A percentile compares a stretch with the other conserved stretches of the same genome.
Evolutionary conservation across 2,113 vertebrate species (phyloP).

Genomic region (Oostethus manadensis): DNA sequence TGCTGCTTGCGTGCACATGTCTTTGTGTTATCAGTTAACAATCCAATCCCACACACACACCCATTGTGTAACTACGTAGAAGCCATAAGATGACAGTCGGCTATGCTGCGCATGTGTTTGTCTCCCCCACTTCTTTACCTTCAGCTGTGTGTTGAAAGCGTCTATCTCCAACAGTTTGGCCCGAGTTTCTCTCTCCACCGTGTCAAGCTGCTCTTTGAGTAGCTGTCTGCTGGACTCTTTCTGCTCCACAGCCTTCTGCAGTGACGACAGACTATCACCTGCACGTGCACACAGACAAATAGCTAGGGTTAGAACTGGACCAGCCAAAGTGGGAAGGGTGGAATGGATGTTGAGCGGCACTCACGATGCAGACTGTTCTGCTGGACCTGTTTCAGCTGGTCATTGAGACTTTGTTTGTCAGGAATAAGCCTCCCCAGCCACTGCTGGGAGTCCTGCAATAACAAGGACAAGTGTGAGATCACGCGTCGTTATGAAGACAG

Average conservation of each 20-base stretch:
- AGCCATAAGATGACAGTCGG: too few relatives aligned
- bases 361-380: conserved; percentile 95
- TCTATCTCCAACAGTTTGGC: conserved; percentile 96
- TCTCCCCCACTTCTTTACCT: conserved; percentile 71
- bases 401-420: conserved; percentile 93
- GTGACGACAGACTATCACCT: conserved; percentile 90
- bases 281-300: conserved; percentile 17
- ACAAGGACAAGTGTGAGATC: conserved; percentile 1
- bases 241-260: conserved; percentile 89
- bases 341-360: conserved; percentile 43
- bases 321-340: background rate
- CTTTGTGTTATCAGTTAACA: too few relatives aligned
- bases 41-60: too few relatives aligned
- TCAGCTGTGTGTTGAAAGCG: conserved; percentile 93
- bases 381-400: conserved; percentile 93
- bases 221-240: conserved; percentile 86
- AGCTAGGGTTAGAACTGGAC: background rate
- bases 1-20: too few relatives aligned
- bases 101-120: too few relatives aligned
- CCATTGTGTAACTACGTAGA: too few relatives aligned
- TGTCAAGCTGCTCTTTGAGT: conserved; percentile 87
- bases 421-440: conserved; percentile 93
- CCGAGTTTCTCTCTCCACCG: conserved; percentile 91
- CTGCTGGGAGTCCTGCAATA: conserved; percentile 89
- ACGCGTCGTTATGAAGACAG: background rate